Evolutionary conservation across 2,888 invertebrate genomes (phyloP).

Genomic region (Xylocampa areola): DNA sequence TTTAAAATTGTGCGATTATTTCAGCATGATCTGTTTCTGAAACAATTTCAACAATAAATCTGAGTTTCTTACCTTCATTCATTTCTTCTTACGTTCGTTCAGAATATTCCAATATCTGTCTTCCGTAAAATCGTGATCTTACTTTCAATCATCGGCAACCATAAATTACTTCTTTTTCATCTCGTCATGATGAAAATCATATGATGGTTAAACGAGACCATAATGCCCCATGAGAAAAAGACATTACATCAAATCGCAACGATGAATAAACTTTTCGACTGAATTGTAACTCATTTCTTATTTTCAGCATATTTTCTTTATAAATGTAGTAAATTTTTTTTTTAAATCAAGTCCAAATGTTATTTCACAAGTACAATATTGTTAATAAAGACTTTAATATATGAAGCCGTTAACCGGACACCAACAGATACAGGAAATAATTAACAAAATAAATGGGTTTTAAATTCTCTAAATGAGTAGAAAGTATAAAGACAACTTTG

Average conservation of each 20-base stretch:
- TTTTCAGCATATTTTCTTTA: no score
- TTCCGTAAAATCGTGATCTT: no score
- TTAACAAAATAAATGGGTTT: neutral
- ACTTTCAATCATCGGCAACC: no score
- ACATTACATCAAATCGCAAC: constrained; percentile 28
- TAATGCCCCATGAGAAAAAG: constrained; percentile 34
- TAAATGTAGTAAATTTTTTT: no score
- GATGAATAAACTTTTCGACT: constrained; percentile 35
- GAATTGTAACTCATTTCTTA: no score
- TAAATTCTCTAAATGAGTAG: neutral
- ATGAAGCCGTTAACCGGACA: neutral
- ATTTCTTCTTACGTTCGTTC: no score
- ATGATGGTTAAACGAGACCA: constrained; percentile 11
- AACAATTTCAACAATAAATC: no score
- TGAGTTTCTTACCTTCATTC: no score
- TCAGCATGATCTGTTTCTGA: no score
- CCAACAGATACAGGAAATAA: constrained; percentile 12
- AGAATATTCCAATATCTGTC: no score
- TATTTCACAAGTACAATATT: constrained; percentile 24
- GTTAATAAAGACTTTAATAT: constrained; percentile 6
- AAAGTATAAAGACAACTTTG: neutral
- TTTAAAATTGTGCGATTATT: no score
- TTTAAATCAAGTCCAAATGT: no score
- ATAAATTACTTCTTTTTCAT: neutral
- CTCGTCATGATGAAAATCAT: neutral